Evolutionary conservation across 2,888 invertebrate species (phyloP).

Genomic region (Euphydryas editha): DNA sequence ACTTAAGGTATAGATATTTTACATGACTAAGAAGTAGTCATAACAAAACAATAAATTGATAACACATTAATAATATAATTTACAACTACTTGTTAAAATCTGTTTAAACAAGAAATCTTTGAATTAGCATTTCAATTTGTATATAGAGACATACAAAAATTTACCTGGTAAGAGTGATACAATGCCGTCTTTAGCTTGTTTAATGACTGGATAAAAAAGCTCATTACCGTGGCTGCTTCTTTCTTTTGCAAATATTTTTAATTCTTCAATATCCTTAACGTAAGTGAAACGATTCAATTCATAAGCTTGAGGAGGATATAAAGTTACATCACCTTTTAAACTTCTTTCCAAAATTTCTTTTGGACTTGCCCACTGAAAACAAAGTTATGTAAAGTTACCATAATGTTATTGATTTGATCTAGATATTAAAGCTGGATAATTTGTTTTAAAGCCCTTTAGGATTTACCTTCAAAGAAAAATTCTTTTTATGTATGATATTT

Average conservation of each 20-base stretch:
- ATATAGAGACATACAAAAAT: conserved; percentile 6
- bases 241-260: conserved; percentile 83
- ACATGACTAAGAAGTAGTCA: no score
- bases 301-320: conserved; percentile 91
- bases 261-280: conserved; percentile 80
- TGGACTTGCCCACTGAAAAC: conserved; percentile 87
- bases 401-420: no score
- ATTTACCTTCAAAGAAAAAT: no score
- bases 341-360: conserved; percentile 72
- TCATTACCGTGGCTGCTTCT: conserved; percentile 82
- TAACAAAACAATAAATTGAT: no score
- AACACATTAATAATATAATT: conserved; percentile 13
- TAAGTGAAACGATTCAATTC: conserved; percentile 86
- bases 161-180: conserved; percentile 85
- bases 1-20: no score
- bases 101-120: no score
- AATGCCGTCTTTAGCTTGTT: conserved; percentile 83
- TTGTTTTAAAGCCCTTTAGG: no score
- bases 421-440: no score
- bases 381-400: not conserved
- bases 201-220: conserved; percentile 78
- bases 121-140: not conserved
- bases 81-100: not conserved
- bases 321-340: conserved; percentile 62
- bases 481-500: no score